Percentiles rank a stretch among this genome's conserved stretches.
Evolutionary conservation across 2,888 invertebrate genomes (phyloP).

Genomic region (Heliconius sara): DNA sequence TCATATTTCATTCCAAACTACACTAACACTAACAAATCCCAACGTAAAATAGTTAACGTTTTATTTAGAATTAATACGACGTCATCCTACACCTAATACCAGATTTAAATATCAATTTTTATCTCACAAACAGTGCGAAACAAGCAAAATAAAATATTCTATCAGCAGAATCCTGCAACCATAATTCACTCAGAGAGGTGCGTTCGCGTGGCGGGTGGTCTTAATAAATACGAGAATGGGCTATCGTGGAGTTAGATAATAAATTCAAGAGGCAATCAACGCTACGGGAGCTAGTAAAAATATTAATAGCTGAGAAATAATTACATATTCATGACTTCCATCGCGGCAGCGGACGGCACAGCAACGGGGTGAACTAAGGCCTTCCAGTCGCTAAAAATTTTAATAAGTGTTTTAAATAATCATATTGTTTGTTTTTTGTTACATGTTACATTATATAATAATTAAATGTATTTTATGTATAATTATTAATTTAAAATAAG

Average conservation of each 20-base stretch:
- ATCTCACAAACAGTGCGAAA: slow-evolving; percentile 65
- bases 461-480: too few species aligned
- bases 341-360: slow-evolving; percentile 53
- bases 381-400: slow-evolving; percentile 54
- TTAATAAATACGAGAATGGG: slow-evolving; percentile 83
- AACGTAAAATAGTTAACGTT: background rate
- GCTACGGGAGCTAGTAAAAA: slow-evolving; percentile 80
- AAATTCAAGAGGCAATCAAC: slow-evolving; percentile 85
- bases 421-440: background rate
- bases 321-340: slow-evolving; percentile 81
- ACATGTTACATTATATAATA: too few species aligned
- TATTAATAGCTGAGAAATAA: slow-evolving; percentile 83
- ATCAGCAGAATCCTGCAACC: slow-evolving; percentile 77
- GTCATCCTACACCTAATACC: background rate
- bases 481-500: too few species aligned
- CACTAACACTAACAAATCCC: background rate
- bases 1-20: too few species aligned
- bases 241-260: slow-evolving; percentile 80
- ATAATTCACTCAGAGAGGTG: slow-evolving; percentile 77
- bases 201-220: slow-evolving; percentile 80
- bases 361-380: slow-evolving; percentile 65
- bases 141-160: slow-evolving; percentile 80
- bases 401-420: slow-evolving; percentile 24
- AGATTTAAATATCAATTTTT: slow-evolving; percentile 55
- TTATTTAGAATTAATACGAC: slow-evolving; percentile 11